Base-by-base conservation (phyloP, 2,113 vertebrate species). In the Strix aluco region DNA sequence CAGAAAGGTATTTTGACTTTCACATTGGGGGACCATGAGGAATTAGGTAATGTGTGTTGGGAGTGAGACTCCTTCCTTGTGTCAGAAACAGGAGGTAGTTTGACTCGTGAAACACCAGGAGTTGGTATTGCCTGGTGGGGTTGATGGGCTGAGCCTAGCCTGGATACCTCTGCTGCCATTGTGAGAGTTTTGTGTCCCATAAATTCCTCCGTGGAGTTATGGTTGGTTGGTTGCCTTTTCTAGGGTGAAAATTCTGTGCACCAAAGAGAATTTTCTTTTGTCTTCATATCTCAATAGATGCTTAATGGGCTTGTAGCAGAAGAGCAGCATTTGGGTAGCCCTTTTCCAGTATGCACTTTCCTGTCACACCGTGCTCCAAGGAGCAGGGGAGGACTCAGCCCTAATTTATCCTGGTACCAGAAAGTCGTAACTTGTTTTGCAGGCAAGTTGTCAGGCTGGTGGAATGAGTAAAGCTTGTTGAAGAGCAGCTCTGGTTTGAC, bases 1-100 rank as follows among this genome's bases (percentile, higher is more conserved):
- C 92, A 96, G 63, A 95, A 95, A 97, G 96, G 96, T 97, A 97
- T 94, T 96, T 90, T 89, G 78, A 80, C 78, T 95, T 97, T 86
- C 81, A 77, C 54, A 29, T 21, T 75, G 81, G 52, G 89, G 73
- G 30, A 63, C 23, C 1, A 3, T 52, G 81, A 93, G 42, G 74
- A 88, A 82, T 85, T 49, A 38, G 74, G 62, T 77, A 65, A 44
- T 0, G 3, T 70, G 65, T 90, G 87, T 65, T 90, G 71, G 46
- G 70, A 82, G 81, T 2, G 10, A 82, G 62, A 49, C 30, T 92
- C 38, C 40, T 91, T 88, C 42, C 44, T 78, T 5, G 1, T 63
- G 61, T 94, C 47, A 59, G 77, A 94, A 90, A 54, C 61, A 82
- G 47, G 81, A 95, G 81, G 54, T 71, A 46, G 13, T 65, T 94